Percentiles rank a stretch among this genome's conserved stretches.
Conservation (phyloP, 2,888 invertebrate species). For the Pseudoips prasinana region DNA sequence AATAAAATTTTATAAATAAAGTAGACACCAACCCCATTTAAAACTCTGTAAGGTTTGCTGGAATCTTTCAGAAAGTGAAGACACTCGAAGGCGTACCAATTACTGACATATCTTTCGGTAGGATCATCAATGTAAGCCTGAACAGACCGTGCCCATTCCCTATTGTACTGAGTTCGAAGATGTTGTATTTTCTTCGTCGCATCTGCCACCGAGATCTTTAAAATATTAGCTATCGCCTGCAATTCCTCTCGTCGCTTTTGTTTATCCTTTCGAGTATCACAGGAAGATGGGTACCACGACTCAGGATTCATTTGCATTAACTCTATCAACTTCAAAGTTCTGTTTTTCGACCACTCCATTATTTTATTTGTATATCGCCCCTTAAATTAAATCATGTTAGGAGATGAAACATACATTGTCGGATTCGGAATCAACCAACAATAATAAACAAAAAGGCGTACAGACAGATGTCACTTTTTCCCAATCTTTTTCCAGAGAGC, state of each 20-base stretch:
- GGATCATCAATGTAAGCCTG: slow-evolving; percentile 74
- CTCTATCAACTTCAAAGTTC: slow-evolving; percentile 70
- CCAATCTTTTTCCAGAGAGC: too few relatives aligned
- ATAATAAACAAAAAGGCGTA: too few relatives aligned
- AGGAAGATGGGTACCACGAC: slow-evolving; percentile 67
- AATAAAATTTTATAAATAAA: too few relatives aligned
- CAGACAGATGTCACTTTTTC: too few relatives aligned
- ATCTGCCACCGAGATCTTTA: slow-evolving; percentile 67
- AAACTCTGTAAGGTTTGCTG: slow-evolving; percentile 66
- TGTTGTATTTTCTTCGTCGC: slow-evolving; percentile 83
- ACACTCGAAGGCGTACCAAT: slow-evolving; percentile 82
- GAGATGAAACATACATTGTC: too few relatives aligned
- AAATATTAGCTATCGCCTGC: slow-evolving; percentile 59
- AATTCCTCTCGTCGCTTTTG: slow-evolving; percentile 72
- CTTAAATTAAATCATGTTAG: slow-evolving; percentile 33
- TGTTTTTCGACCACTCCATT: slow-evolving; percentile 78
- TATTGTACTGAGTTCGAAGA: slow-evolving; percentile 82
- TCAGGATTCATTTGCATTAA: slow-evolving; percentile 66
- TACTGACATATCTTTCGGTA: slow-evolving; percentile 76
- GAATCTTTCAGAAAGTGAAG: slow-evolving; percentile 83
- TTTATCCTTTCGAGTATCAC: slow-evolving; percentile 68
- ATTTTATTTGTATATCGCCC: slow-evolving; percentile 30
- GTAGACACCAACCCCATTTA: slow-evolving; percentile 55
- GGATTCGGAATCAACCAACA: too few relatives aligned
- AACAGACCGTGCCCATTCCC: slow-evolving; percentile 81